Conservation (phyloP, 2,113 vertebrate species). For the Lota lota region DNA sequence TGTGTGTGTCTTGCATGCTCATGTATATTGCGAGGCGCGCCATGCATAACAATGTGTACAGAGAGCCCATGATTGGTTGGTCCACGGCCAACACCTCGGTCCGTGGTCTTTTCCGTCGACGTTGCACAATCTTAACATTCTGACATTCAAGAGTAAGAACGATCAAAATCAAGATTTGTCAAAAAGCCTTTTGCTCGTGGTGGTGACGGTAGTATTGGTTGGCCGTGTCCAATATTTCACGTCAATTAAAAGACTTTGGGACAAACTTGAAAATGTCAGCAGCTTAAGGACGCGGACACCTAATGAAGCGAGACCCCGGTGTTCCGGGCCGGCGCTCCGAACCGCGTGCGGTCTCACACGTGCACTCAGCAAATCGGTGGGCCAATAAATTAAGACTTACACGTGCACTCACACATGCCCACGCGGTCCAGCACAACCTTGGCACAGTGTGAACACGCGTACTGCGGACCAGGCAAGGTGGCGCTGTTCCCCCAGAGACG, state of each 20-base stretch:
- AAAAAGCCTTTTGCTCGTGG: constrained; percentile 8
- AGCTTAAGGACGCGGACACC: constrained; percentile 62
- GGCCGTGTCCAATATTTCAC: constrained; percentile 59
- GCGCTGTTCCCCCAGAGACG: constrained; percentile 57
- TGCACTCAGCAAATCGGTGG: constrained; percentile 64
- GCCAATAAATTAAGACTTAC: constrained; percentile 70
- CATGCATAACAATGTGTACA: too few relatives aligned
- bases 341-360: constrained; percentile 43
- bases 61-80: too few relatives aligned
- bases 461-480: constrained; percentile 63
- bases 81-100: neutral
- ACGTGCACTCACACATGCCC: too few relatives aligned
- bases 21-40: too few relatives aligned
- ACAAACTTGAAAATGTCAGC: constrained; percentile 74
- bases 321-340: constrained; percentile 59
- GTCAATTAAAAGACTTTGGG: constrained; percentile 62
- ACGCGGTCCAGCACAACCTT: too few relatives aligned
- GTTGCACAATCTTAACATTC: neutral
- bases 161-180: constrained; percentile 37
- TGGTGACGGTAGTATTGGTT: constrained; percentile 11
- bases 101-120: neutral
- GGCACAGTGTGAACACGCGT: too few relatives aligned
- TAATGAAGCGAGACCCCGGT: constrained; percentile 68
- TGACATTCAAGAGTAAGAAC: neutral
- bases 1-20: too few relatives aligned